Percentiles rank a stretch among this genome's conserved stretches.
These are phyloP conservation scores for Drosophila insularis DNA, from an alignment of 1,140 invertebrate species.

Conservation along the genomic window DNA sequence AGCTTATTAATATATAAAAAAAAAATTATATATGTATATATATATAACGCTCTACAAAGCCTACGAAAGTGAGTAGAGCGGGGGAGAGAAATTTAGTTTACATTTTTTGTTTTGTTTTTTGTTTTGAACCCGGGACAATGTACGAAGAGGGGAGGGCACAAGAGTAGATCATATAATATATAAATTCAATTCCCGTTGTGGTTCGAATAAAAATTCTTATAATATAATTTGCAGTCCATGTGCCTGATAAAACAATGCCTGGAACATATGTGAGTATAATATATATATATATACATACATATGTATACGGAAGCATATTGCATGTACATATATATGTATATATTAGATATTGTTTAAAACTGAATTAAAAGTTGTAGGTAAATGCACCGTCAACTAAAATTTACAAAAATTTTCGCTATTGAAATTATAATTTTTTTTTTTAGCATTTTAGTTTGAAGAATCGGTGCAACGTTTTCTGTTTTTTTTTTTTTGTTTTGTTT, in stretches of 20 bases:
- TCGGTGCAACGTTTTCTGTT: not conserved
- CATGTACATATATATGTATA: not conserved
- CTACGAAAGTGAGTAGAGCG: not conserved
- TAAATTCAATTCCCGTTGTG: constrained; percentile 6
- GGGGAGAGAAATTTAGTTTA: not conserved
- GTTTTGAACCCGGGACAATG: not conserved
- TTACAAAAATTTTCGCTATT: not conserved
- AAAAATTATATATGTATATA: not conserved
- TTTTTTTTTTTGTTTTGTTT: not conserved
- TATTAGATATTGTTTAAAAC: not conserved
- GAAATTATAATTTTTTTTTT: not conserved
- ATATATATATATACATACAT: not conserved
- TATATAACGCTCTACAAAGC: not conserved
- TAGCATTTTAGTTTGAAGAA: not conserved
- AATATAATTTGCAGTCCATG: constrained; percentile 8
- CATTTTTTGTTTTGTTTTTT: not conserved
- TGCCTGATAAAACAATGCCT: constrained; percentile 20
- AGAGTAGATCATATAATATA: not conserved
- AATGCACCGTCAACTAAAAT: constrained; percentile 7
- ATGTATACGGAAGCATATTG: no score
- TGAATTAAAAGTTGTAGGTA: not conserved
- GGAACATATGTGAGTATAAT: constrained; percentile 53
- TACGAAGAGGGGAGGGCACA: not conserved
- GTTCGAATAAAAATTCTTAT: constrained; percentile 13
- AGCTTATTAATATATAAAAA: constrained; percentile 18